These are phyloP conservation scores for Chrysopilus asiliformis DNA, from an alignment of 2,888 invertebrate genomes.

Conservation along the genomic window DNA sequence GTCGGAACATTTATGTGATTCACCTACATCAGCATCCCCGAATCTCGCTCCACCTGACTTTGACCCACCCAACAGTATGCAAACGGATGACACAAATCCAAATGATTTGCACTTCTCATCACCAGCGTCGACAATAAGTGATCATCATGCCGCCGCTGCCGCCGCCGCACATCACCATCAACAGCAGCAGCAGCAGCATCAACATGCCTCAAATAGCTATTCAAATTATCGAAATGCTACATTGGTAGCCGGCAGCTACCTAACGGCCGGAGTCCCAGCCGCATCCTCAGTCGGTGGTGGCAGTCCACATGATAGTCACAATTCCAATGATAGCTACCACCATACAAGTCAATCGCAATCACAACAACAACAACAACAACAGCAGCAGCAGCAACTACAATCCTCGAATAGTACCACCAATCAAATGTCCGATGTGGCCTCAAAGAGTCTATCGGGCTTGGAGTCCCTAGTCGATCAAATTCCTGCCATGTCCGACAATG, in stretches of 20 bases:
- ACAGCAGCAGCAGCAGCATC: constrained; percentile 22
- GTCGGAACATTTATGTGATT: constrained; percentile 45
- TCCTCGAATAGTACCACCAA: constrained; percentile 1
- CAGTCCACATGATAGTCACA: constrained; percentile 4
- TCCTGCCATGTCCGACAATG: constrained; percentile 71
- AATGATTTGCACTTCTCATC: constrained; percentile 42
- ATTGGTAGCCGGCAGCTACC: constrained; percentile 23
- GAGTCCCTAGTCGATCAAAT: constrained; percentile 86
- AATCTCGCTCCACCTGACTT: constrained; percentile 58
- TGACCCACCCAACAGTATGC: constrained; percentile 52
- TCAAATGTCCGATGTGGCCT: constrained; percentile 50
- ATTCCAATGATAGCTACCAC: constrained; percentile 3
- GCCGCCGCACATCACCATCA: constrained; percentile 21
- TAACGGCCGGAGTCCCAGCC: constrained; percentile 18
- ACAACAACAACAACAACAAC: constrained; percentile 16
- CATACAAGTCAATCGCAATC: constrained; percentile 15
- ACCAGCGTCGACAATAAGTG: constrained; percentile 27
- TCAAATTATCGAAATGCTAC: constrained; percentile 23
- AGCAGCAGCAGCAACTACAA: constrained; percentile 16
- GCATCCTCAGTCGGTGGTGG: constrained; percentile 2
- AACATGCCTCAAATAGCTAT: constrained; percentile 16
- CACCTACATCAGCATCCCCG: constrained; percentile 55
- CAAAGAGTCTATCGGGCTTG: constrained; percentile 72
- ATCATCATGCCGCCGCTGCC: too few species aligned
- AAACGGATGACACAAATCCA: constrained; percentile 25